Percentiles rank a stretch among this genome's conserved stretches.
phyloP scores from a whole-genome alignment of 2,888 invertebrate species.

The Drosophila barbarae region DNA sequence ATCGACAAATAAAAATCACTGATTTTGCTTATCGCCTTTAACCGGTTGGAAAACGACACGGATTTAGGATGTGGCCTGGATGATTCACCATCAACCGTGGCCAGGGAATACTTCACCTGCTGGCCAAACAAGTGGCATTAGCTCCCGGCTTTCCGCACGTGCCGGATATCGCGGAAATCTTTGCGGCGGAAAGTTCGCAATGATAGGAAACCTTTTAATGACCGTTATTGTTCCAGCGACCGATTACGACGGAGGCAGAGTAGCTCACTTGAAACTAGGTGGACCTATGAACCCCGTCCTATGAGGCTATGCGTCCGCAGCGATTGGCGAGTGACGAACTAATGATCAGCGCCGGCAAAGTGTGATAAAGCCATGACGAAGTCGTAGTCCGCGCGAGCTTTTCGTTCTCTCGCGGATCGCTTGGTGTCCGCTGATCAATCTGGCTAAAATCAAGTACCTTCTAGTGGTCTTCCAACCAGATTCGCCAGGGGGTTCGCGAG shows the following conservation, averaged over 20 bases:
- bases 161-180: conserved; percentile 37
- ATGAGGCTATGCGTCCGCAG: conserved; percentile 46
- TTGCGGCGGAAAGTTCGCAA: conserved; percentile 12
- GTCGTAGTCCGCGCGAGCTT: conserved; percentile 49
- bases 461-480: neutral
- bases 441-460: neutral
- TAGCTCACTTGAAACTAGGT: neutral
- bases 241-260: conserved; percentile 15
- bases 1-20: conserved; percentile 4
- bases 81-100: conserved; percentile 37
- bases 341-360: conserved; percentile 54
- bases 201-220: conserved; percentile 43
- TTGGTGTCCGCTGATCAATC: conserved; percentile 10
- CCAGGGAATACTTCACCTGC: conserved; percentile 29
- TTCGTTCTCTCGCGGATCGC: conserved; percentile 19
- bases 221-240: conserved; percentile 34
- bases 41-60: conserved; percentile 37
- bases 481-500: conserved; percentile 36
- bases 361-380: conserved; percentile 60
- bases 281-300: conserved; percentile 21
- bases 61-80: conserved; percentile 46
- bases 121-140: conserved; percentile 17
- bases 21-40: conserved; percentile 16
- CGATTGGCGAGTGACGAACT: conserved; percentile 47
- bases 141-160: conserved; percentile 18